These are phyloP conservation scores for Orchesella flavescens DNA, from an alignment of 2,888 invertebrate species.

Conservation along the genomic window DNA sequence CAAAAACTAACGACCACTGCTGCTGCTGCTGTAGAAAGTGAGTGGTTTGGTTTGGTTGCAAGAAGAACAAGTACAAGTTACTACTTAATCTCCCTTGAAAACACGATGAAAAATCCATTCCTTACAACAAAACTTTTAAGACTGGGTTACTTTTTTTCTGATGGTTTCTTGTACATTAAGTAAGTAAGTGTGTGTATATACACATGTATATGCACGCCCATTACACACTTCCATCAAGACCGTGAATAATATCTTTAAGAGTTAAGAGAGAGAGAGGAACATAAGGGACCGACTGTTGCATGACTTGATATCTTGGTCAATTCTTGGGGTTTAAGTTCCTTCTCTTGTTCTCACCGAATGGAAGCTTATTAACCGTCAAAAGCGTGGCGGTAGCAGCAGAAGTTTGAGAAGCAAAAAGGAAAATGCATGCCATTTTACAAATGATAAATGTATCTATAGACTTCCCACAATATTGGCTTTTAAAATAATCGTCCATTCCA, in stretches of 20 bases:
- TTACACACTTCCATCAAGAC: background rate
- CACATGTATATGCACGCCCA: slow-evolving; percentile 6
- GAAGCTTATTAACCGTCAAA: no score
- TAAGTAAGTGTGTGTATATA: background rate
- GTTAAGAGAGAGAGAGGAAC: background rate
- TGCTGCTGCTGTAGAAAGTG: no score
- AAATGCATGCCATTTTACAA: no score
- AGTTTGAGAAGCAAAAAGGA: no score
- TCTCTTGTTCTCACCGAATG: background rate
- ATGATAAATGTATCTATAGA: no score
- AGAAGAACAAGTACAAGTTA: slow-evolving; percentile 17
- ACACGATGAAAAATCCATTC: slow-evolving; percentile 48
- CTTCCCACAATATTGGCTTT: no score
- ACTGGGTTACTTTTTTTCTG: no score
- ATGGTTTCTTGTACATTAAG: background rate
- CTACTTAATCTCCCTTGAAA: slow-evolving; percentile 38
- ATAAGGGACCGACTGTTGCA: slow-evolving; percentile 30
- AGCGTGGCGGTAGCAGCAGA: no score
- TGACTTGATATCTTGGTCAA: slow-evolving; percentile 38
- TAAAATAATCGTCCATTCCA: no score
- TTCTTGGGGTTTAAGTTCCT: slow-evolving; percentile 6
- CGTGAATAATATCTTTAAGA: background rate
- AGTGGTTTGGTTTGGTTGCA: no score
- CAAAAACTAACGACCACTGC: background rate
- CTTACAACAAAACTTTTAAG: background rate